Conservation (phyloP, 2,113 vertebrate species). For the Ptilonorhynchus violaceus region DNA sequence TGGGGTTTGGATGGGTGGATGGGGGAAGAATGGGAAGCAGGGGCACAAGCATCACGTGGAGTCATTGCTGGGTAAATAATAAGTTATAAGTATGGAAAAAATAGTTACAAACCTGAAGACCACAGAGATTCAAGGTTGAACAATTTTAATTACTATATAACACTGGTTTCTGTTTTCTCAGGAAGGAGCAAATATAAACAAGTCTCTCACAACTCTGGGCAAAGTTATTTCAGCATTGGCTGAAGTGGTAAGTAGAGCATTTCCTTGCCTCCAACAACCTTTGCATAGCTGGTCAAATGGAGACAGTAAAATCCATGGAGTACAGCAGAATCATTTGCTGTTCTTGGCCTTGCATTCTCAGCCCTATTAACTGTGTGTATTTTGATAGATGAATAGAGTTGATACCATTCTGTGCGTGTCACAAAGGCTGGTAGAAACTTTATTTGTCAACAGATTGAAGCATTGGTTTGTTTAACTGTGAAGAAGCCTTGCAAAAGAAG, state of each 20-base stretch:
- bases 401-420: not conserved
- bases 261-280: not conserved
- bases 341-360: not conserved
- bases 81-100: not conserved
- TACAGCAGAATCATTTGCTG: not conserved
- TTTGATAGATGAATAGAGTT: not conserved
- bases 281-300: not conserved
- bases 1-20: not conserved
- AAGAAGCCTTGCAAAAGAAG: not conserved
- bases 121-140: not conserved
- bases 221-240: conserved; percentile 98
- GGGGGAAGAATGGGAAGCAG: not conserved
- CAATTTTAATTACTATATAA: not conserved
- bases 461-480: not conserved
- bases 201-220: conserved; percentile 96
- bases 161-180: conserved; percentile 58
- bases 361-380: not conserved
- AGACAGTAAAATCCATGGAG: not conserved
- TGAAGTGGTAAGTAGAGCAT: conserved; percentile 91
- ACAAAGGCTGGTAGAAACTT: not conserved
- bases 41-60: not conserved
- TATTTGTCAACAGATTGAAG: not conserved
- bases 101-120: not conserved
- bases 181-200: conserved; percentile 99
- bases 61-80: not conserved